These are phyloP conservation scores for Coregonus clupeaformis DNA, from an alignment of 2,113 vertebrate genomes.

Conservation along the genomic window DNA sequence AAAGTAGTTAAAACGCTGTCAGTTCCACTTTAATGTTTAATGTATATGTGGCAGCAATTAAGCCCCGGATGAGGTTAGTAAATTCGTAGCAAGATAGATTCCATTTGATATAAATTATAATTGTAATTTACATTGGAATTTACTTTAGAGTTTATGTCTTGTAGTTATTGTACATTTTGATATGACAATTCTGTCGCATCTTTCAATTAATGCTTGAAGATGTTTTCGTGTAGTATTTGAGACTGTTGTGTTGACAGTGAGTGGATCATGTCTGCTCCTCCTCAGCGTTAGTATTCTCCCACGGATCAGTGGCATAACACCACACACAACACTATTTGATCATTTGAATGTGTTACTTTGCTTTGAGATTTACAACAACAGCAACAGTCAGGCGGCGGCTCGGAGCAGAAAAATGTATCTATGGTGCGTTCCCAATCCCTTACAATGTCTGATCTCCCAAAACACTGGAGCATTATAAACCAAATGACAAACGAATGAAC, in stretches of 20 bases:
- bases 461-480: background rate
- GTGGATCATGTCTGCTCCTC: background rate
- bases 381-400: background rate
- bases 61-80: no score
- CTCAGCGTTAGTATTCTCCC: background rate
- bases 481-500: background rate
- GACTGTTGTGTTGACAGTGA: background rate
- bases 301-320: background rate
- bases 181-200: background rate
- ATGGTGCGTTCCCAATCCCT: background rate
- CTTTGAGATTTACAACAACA: slow-evolving; percentile 3
- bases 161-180: no score
- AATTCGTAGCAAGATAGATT: no score
- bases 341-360: background rate
- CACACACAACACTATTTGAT: slow-evolving; percentile 1
- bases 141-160: no score
- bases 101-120: no score
- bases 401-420: background rate
- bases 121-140: no score
- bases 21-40: no score
- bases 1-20: no score
- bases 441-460: background rate
- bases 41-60: no score
- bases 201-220: background rate
- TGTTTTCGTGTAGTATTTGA: background rate